Evolutionary conservation across 2,888 invertebrate species (phyloP), one percentile per base, ranked within the genome.

Genomic region (Craniophora ligustri): DNA sequence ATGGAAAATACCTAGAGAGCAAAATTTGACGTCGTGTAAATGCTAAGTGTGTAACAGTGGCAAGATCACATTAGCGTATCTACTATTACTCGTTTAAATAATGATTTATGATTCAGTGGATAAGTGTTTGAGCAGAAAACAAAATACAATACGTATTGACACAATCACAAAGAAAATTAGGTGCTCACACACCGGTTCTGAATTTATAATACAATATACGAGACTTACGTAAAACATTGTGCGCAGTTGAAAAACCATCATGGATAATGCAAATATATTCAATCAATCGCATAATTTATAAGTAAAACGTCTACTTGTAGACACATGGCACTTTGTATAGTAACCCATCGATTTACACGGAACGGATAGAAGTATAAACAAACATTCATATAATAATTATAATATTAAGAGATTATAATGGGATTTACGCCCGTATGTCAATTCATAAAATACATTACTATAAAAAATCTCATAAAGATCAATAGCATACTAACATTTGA

Each of bases 1-100:
- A 67, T 57, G 73, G 60, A 69, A 73, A 77, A 67, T 64, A 69
- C 73, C 64, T 79, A 84, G 82, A 84, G 84, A 83, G 81, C 83
- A 72, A 76, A 75, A 67, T 69, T 31, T 70, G 21, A 67, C 45
- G 55, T 60, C 23, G 53, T 67, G 48, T 59, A 51, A 72, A 68
- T 58, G 61, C 60, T 72, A 61, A 53, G 67, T 67, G 78, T 76
- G 70, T 69, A 75, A 76, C 74, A 75, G 82, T 79, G 84, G 85
- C 84, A 84, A 82, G 82, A 85, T 76, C 70, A 68, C 69, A 55
- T 72, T 69, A 61, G 58, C 62, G 61, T 70, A 60, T 65, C 61
- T 67, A 69, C 51, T 60, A 65, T 65, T 59, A 51, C 48, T 59
- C 41, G 39, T 50, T 45, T 51, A 53, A 36, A 46, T 49, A 10